These are phyloP conservation scores for Pseudochromis fuscus DNA, from an alignment of 2,797 vertebrate species.

Conservation along the genomic window DNA sequence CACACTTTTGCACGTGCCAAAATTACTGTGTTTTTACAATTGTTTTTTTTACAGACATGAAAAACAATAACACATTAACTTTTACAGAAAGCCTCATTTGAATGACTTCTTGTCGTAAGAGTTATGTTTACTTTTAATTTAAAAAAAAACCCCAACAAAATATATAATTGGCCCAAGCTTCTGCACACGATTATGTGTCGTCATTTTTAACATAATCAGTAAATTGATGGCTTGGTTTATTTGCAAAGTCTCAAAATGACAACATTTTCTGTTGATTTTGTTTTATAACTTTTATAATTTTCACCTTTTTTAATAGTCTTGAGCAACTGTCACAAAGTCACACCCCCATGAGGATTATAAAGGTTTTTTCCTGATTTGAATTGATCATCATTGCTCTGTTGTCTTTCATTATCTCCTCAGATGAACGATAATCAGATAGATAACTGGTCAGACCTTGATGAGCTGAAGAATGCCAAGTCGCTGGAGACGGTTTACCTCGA, in stretches of 20 bases:
- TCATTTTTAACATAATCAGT: not conserved
- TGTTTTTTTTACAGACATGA: not conserved
- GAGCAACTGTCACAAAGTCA: no score
- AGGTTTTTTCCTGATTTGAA: no score
- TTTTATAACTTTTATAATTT: not conserved
- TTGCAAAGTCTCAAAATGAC: not conserved
- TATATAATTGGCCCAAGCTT: not conserved
- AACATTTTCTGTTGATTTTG: no score
- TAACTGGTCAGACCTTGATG: conserved; percentile 97
- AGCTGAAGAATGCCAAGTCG: conserved; percentile 92
- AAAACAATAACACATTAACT: no score
- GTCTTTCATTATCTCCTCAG: conserved; percentile 76
- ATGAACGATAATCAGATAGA: conserved; percentile 99
- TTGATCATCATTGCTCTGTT: not conserved
- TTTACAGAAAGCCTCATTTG: not conserved
- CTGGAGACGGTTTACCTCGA: conserved; percentile 98
- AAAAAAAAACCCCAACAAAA: not conserved
- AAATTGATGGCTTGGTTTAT: not conserved
- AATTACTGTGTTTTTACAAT: no score
- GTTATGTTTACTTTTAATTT: not conserved
- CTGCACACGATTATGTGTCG: not conserved
- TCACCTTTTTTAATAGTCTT: no score
- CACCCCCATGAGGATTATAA: no score
- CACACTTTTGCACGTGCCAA: no score
- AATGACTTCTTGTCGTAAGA: no score